Conservation (phyloP, 2,797 vertebrate genomes). For the Hoplostethus mediterraneus region DNA sequence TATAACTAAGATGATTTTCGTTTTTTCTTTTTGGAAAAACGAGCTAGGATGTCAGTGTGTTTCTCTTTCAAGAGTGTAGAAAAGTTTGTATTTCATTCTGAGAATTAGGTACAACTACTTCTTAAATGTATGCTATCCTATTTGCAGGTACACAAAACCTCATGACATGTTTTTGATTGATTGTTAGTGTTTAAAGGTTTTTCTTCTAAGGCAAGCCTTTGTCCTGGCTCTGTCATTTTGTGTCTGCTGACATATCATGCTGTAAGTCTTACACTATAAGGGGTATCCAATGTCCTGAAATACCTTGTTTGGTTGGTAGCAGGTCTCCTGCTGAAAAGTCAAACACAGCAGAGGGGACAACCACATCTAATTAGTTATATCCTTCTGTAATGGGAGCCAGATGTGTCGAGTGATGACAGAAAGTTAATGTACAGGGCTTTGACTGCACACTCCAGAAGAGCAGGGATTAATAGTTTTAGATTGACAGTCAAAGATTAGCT, state of each 20-base stretch:
- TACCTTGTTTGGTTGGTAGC: conserved; percentile 48
- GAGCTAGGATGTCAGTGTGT: conserved; percentile 28
- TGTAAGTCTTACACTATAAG: not conserved
- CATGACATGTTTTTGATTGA: conserved; percentile 20
- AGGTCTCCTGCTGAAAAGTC: conserved; percentile 45
- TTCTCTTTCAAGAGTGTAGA: conserved; percentile 59
- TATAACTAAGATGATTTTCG: conserved; percentile 56
- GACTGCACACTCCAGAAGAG: conserved; percentile 32
- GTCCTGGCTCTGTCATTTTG: conserved; percentile 11
- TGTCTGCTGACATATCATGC: not conserved
- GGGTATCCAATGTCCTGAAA: conserved; percentile 1
- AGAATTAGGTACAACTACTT: conserved; percentile 36
- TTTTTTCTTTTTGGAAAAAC: conserved; percentile 41
- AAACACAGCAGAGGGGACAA: conserved; percentile 54
- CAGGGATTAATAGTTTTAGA: conserved; percentile 59
- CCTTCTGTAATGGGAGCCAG: conserved; percentile 70
- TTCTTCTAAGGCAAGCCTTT: conserved; percentile 20
- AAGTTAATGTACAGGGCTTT: conserved; percentile 53
- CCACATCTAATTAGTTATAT: conserved; percentile 76
- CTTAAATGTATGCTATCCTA: not conserved
- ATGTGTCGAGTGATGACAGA: conserved; percentile 74
- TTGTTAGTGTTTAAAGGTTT: conserved; percentile 25
- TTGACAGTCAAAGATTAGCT: conserved; percentile 42
- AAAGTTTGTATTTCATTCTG: conserved; percentile 70
- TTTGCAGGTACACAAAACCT: conserved; percentile 25